A percentile compares a stretch with the other conserved stretches of the same genome.
phyloP scores from a whole-genome alignment of 2,888 invertebrate species.

The Trichopria drosophilae region DNA sequence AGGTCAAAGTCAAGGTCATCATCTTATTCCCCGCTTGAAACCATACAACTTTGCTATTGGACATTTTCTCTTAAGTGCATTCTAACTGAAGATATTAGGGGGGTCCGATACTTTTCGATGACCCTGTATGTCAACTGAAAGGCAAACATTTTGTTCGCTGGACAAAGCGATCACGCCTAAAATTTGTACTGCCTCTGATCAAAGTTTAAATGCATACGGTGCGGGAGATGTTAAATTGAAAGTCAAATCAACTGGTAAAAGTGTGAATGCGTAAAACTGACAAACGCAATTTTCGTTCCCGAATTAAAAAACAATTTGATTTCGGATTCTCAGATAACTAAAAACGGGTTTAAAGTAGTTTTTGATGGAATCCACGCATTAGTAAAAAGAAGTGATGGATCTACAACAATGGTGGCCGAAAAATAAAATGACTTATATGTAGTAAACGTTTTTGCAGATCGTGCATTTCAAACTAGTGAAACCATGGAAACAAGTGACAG shows the following conservation, averaged over 20 bases:
- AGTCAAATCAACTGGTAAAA: too few species aligned
- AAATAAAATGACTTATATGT: too few species aligned
- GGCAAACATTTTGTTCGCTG: too few species aligned
- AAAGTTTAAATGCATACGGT: conserved; percentile 5
- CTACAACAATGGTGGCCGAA: conserved; percentile 5
- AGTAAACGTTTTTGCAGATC: conserved; percentile 15
- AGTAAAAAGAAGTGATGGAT: conserved; percentile 32
- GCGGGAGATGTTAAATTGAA: conserved; percentile 5
- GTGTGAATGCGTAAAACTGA: conserved; percentile 18
- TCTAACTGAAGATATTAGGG: too few species aligned
- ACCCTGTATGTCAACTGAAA: too few species aligned
- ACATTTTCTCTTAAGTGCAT: too few species aligned
- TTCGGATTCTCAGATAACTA: conserved; percentile 40
- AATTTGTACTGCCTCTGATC: conserved; percentile 14
- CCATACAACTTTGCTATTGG: too few species aligned
- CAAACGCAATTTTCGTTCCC: conserved; percentile 35
- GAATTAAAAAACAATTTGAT: conserved; percentile 38
- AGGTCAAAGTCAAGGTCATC: too few species aligned
- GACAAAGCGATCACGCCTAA: neutral
- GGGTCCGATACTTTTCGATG: too few species aligned
- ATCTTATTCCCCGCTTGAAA: too few species aligned
- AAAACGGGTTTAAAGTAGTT: too few species aligned
- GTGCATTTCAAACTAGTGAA: neutral
- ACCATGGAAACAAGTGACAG: neutral
- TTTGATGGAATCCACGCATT: conserved; percentile 32